Base-by-base conservation (phyloP, 2,113 vertebrate genomes). In the Potamarius usumacintae region DNA sequence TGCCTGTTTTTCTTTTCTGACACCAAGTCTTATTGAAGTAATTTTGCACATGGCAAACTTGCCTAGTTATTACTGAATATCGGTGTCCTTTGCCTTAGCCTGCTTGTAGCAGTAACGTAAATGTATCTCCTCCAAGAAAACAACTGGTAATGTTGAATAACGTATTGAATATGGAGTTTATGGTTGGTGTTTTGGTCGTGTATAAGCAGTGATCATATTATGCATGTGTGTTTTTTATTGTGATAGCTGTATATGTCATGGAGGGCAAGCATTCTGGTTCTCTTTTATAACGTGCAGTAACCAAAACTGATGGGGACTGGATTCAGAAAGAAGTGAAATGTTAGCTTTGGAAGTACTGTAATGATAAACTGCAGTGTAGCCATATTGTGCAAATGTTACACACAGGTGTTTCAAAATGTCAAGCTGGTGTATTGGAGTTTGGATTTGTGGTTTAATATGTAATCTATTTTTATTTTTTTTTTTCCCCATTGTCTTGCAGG, bases 401-500 rank as follows among this genome's bases (percentile, higher is more conserved):
- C 7, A 27, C 2, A 50, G 22, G 52, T 74, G 69, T 85, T 76
- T 85, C 34, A 74, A 14, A 53, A 83, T 17, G 20, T n/a, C 30
- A 65, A 10, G 34, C 17, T 69, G 48, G 72, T 76, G 10, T 76
- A 50, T 10, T 0, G 4, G 2, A 72, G 25, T 27, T 77, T 42
- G 10, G 10, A n/a, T 74, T 80, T 85, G 83, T 87, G 57, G 5
- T 58, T 52, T 84, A 34, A 60, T 57, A 76, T 50, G 11, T 85
- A 48, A 67, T 52, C 11, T 9, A 11, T 69, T 4, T 83, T 86
- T 78, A 82, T 42, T 30, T 30, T 30, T 30, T 30, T 30, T 30
- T 3, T 50, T 42, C 4, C 4, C 4, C 42, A 8, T 50, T 88
- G 52, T 86, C 79, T 72, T 85, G n/a, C 87, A 91, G 90, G 87